These are phyloP conservation scores for Ischnura elegans DNA, from an alignment of 2,888 invertebrate species.

Conservation along the genomic window DNA sequence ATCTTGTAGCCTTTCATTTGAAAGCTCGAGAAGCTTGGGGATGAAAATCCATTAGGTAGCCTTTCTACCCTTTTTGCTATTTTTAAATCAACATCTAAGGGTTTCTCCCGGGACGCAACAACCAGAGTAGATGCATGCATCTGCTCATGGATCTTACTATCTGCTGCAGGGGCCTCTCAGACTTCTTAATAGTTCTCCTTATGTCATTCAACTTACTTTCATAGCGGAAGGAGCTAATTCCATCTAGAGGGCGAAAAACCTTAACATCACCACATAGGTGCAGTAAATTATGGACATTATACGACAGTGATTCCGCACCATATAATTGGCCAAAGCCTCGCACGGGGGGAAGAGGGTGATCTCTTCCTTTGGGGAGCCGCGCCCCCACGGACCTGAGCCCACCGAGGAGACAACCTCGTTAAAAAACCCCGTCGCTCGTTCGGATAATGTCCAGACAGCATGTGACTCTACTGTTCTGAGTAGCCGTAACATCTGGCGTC, in stretches of 20 bases:
- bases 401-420: no score
- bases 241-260: no score
- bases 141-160: neutral
- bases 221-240: neutral
- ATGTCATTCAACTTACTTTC: constrained; percentile 1
- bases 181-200: neutral
- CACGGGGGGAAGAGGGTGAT: no score
- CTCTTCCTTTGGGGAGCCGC: no score
- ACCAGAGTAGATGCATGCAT: neutral
- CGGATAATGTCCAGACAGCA: no score
- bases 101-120: neutral
- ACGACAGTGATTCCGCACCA: neutral
- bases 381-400: no score
- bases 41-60: neutral
- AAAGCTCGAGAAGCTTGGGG: neutral
- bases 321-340: neutral
- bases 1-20: neutral
- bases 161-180: neutral
- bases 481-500: no score
- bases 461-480: no score
- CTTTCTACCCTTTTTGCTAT: neutral
- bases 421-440: no score
- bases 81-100: neutral
- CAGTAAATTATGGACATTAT: neutral
- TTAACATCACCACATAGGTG: neutral